Evolutionary conservation across 2,888 invertebrate species (phyloP).

Genomic region (Nymphalis urticae): DNA sequence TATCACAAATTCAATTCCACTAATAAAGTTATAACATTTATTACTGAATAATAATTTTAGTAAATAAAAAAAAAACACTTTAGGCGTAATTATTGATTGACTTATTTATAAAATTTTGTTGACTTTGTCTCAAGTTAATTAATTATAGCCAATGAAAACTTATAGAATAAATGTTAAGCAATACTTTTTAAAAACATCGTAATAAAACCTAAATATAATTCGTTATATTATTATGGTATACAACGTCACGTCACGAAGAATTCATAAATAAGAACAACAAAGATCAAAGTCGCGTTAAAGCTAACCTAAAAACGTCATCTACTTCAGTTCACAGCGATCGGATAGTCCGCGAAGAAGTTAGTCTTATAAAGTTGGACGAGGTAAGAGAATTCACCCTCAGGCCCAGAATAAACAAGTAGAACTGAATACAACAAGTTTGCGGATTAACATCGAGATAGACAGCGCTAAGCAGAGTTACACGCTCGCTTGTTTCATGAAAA

Average conservation of each 20-base stretch:
- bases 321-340: slow-evolving; percentile 33
- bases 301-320: slow-evolving; percentile 32
- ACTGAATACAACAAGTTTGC: slow-evolving; percentile 42
- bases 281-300: slow-evolving; percentile 19
- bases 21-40: no score
- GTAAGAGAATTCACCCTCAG: slow-evolving; percentile 43
- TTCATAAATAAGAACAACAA: background rate
- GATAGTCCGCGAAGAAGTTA: slow-evolving; percentile 50
- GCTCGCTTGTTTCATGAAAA: background rate
- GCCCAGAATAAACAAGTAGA: slow-evolving; percentile 52
- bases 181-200: no score
- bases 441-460: slow-evolving; percentile 31
- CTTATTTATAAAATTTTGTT: no score
- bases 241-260: background rate
- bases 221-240: background rate
- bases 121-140: no score
- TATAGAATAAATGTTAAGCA: no score
- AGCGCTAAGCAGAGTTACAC: slow-evolving; percentile 22
- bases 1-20: no score
- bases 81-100: no score
- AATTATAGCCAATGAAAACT: no score
- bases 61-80: no score
- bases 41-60: no score
- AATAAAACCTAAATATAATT: no score
- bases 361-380: slow-evolving; percentile 45